A percentile compares a stretch with the other conserved stretches of the same genome.
Conservation (phyloP, 2,888 invertebrate species). For the Ichneumoninae sp. region DNA sequence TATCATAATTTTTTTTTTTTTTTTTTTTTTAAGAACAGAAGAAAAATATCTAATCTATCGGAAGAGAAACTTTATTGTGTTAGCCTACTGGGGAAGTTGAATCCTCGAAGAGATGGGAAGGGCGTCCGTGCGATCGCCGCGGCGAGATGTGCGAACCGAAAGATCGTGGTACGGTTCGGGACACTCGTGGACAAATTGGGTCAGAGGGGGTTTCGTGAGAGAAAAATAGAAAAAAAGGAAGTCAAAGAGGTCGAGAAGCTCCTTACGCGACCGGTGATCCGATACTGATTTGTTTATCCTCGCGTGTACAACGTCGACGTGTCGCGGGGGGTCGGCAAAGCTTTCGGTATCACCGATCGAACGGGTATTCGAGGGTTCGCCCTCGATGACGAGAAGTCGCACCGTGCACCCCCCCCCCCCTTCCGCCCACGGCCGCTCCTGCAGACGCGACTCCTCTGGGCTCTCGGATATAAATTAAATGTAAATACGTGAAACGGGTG, state of each 20-base stretch:
- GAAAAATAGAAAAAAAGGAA: neutral
- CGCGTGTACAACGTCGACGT: constrained; percentile 9
- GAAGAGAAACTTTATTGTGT: constrained; percentile 69
- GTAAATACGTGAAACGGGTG: constrained; percentile 72
- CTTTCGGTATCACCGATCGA: constrained; percentile 34
- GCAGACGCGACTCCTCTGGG: constrained; percentile 31
- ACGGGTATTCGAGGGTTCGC: constrained; percentile 32
- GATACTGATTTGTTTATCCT: constrained; percentile 41
- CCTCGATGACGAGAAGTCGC: constrained; percentile 47
- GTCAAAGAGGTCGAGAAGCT: constrained; percentile 14
- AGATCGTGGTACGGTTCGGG: neutral
- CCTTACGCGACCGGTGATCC: constrained; percentile 27
- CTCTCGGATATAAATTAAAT: constrained; percentile 74
- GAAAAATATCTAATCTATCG: constrained; percentile 74
- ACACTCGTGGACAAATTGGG: constrained; percentile 21
- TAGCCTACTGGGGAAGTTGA: constrained; percentile 32
- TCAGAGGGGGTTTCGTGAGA: neutral
- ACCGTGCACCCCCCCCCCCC: neutral
- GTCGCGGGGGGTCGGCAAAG: constrained; percentile 34
- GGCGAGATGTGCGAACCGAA: neutral
- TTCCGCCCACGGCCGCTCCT: neutral
- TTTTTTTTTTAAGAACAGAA: constrained; percentile 66
- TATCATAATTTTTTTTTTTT: constrained; percentile 26
- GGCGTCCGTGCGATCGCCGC: neutral
- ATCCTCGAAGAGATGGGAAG: neutral